Percentiles rank a stretch among this genome's conserved stretches.
phyloP scores from a whole-genome alignment of 1,140 invertebrate genomes.

The Macrobrachium rosenbergii region DNA sequence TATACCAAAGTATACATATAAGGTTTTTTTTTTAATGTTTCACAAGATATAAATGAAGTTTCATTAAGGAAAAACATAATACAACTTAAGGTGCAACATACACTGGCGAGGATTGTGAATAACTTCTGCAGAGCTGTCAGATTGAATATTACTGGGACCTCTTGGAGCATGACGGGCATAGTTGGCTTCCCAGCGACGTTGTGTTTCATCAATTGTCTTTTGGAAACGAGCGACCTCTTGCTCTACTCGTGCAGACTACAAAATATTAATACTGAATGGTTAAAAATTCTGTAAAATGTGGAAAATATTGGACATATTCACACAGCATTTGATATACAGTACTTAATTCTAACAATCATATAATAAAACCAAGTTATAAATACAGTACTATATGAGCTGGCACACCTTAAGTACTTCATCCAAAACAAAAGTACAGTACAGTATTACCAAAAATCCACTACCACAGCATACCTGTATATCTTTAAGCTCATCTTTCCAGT shows the following conservation, averaged over 20 bases:
- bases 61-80: not conserved
- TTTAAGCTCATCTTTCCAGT: constrained; percentile 52
- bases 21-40: too few species aligned
- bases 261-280: not conserved
- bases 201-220: constrained; percentile 45
- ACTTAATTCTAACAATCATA: too few species aligned
- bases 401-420: not conserved
- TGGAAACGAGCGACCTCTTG: constrained; percentile 49
- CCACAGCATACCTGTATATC: constrained; percentile 34
- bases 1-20: too few species aligned
- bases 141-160: not conserved
- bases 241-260: constrained; percentile 41
- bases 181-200: constrained; percentile 52
- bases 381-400: not conserved
- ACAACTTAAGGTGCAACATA: not conserved
- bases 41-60: not conserved
- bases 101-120: constrained; percentile 48
- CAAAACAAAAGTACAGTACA: constrained; percentile 15
- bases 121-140: constrained; percentile 43
- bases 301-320: too few species aligned
- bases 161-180: constrained; percentile 34
- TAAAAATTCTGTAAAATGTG: too few species aligned
- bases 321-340: too few species aligned
- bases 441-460: not conserved
- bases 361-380: too few species aligned